Conservation (phyloP, 1,140 invertebrate genomes). For the Tetramorium simillimum region DNA sequence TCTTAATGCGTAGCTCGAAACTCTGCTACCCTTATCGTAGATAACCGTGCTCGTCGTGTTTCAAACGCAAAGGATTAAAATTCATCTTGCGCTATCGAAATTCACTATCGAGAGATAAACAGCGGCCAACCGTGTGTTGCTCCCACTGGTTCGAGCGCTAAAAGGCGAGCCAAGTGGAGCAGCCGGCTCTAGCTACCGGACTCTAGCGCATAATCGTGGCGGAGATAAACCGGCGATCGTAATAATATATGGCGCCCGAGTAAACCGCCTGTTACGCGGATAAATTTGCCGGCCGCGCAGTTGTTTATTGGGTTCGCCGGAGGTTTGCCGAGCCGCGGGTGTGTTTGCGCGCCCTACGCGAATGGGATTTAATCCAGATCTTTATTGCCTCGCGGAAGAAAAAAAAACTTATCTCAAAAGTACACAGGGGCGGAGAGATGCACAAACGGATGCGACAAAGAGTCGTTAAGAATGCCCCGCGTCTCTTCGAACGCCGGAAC, state of each 20-base stretch:
- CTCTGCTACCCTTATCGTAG: not conserved
- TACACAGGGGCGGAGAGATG: not conserved
- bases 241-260: slow-evolving; percentile 66
- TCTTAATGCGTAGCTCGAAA: not conserved
- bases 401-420: slow-evolving; percentile 15
- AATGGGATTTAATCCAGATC: slow-evolving; percentile 73
- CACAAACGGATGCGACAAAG: not conserved
- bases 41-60: not conserved
- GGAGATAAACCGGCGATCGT: slow-evolving; percentile 56
- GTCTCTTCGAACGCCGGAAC: not conserved
- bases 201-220: not conserved
- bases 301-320: slow-evolving; percentile 63
- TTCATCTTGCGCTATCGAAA: slow-evolving; percentile 34
- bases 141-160: not conserved
- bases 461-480: slow-evolving; percentile 18
- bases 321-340: slow-evolving; percentile 42
- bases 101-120: slow-evolving; percentile 45
- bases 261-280: slow-evolving; percentile 71
- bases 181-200: slow-evolving; percentile 14
- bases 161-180: slow-evolving; percentile 15
- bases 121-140: not conserved
- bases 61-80: slow-evolving; percentile 22
- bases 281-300: slow-evolving; percentile 64
- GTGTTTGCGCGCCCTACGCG: slow-evolving; percentile 54
- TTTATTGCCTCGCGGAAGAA: slow-evolving; percentile 68